phyloP scores from a whole-genome alignment of 2,113 vertebrate genomes.

The Apeltes quadracus region DNA sequence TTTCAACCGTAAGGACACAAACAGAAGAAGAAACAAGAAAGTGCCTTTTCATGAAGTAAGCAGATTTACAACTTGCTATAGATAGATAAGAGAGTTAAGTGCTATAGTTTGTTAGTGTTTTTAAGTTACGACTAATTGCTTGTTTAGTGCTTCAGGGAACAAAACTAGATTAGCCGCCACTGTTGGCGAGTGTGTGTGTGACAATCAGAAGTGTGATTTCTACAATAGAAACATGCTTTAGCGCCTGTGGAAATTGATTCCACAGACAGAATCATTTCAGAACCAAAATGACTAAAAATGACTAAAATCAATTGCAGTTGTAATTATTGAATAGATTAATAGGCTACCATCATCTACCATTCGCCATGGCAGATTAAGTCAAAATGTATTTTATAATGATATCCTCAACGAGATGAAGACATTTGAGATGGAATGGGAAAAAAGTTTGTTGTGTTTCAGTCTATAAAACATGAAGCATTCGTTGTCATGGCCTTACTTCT shows the following conservation, averaged over 20 bases:
- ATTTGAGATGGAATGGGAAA: not conserved
- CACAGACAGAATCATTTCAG: not conserved
- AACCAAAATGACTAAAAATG: too few relatives aligned
- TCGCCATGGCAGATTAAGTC: not conserved
- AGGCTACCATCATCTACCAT: not conserved
- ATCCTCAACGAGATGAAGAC: not conserved
- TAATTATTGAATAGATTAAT: not conserved
- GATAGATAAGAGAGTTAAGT: too few relatives aligned
- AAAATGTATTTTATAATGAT: not conserved
- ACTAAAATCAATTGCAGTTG: not conserved
- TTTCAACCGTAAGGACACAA: too few relatives aligned
- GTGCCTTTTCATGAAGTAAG: too few relatives aligned
- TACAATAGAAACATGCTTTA: not conserved
- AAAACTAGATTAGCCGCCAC: conserved; percentile 21
- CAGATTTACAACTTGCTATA: too few relatives aligned
- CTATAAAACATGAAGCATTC: not conserved
- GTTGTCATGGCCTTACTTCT: not conserved
- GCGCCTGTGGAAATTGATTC: too few relatives aligned
- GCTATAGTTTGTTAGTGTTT: not conserved
- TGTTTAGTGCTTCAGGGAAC: conserved; percentile 29
- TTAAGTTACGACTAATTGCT: conserved; percentile 34
- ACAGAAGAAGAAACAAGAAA: too few relatives aligned
- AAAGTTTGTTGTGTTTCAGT: not conserved
- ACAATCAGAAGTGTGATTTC: not conserved
- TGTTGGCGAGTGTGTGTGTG: conserved; percentile 15